A percentile compares a stretch with the other conserved stretches of the same genome.
Conservation (phyloP, 2,888 invertebrate genomes). For the Platerodrilus igneus region DNA sequence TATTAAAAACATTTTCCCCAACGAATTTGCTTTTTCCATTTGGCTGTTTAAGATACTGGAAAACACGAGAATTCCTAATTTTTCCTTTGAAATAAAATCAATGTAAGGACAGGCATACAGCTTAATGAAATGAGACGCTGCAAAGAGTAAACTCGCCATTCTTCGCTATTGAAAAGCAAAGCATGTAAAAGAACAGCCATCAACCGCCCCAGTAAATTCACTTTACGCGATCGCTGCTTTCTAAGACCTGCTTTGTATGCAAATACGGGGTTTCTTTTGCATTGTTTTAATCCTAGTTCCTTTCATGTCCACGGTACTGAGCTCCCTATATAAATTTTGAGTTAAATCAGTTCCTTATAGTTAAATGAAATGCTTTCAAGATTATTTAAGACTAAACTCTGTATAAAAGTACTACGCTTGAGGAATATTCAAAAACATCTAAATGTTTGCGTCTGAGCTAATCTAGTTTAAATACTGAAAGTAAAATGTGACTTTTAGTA, state of each 20-base stretch:
- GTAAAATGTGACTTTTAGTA: too few species aligned
- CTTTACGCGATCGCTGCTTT: conserved; percentile 40
- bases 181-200: conserved; percentile 40
- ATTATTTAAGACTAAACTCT: too few species aligned
- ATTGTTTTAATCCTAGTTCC: conserved; percentile 41
- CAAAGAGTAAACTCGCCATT: conserved; percentile 23
- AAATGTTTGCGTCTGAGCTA: too few species aligned
- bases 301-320: conserved; percentile 27
- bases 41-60: conserved; percentile 2
- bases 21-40: conserved; percentile 11
- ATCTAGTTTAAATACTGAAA: too few species aligned
- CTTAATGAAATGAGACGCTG: conserved; percentile 25
- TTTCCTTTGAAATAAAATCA: conserved; percentile 22
- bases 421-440: too few species aligned
- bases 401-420: too few species aligned
- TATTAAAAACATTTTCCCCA: conserved; percentile 10
- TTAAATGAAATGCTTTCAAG: too few species aligned
- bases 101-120: conserved; percentile 17
- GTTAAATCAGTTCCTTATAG: conserved; percentile 22
- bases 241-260: conserved; percentile 41
- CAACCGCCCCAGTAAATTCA: conserved; percentile 41
- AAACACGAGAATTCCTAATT: conserved; percentile 17
- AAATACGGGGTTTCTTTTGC: conserved; percentile 42
- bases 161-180: conserved; percentile 35
- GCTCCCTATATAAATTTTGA: conserved; percentile 22